Conservation (phyloP, 1,140 invertebrate species). For the Xylocopa sonorina region DNA sequence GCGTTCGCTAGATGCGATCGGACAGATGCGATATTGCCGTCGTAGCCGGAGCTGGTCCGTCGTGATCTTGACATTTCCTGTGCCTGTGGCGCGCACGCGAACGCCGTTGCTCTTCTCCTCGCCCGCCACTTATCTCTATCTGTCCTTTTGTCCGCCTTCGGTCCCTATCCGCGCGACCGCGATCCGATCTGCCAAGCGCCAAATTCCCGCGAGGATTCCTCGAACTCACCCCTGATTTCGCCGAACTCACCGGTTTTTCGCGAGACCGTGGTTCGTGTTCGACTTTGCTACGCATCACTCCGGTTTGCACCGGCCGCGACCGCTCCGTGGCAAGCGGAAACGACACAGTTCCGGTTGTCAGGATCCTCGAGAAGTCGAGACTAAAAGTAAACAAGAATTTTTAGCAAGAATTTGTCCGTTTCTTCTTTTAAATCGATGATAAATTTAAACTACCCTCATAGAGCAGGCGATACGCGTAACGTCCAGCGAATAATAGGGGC, state of each 20-base stretch:
- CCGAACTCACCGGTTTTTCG: background rate
- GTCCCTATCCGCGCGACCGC: background rate
- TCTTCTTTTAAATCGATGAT: too few species aligned
- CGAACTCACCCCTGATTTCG: conserved; percentile 46
- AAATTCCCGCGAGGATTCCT: conserved; percentile 72
- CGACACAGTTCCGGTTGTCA: too few species aligned
- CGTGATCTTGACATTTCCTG: conserved; percentile 73
- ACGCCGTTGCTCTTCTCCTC: conserved; percentile 11
- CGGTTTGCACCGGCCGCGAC: background rate
- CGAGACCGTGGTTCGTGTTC: background rate
- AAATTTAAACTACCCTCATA: too few species aligned
- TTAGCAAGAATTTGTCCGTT: too few species aligned
- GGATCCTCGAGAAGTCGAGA: too few species aligned
- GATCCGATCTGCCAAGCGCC: background rate
- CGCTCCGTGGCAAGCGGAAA: background rate
- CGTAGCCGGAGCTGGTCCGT: conserved; percentile 60
- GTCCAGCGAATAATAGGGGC: too few species aligned
- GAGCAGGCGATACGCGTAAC: background rate
- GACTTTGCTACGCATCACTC: background rate
- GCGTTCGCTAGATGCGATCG: conserved; percentile 71
- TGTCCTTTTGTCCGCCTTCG: conserved; percentile 27
- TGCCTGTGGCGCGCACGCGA: conserved; percentile 59
- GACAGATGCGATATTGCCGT: conserved; percentile 79
- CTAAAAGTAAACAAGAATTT: too few species aligned
- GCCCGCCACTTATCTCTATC: conserved; percentile 35